Evolutionary conservation across 1,140 invertebrate species (phyloP), one percentile per base, ranked within the genome.

Genomic region (Drosophila elegans): DNA sequence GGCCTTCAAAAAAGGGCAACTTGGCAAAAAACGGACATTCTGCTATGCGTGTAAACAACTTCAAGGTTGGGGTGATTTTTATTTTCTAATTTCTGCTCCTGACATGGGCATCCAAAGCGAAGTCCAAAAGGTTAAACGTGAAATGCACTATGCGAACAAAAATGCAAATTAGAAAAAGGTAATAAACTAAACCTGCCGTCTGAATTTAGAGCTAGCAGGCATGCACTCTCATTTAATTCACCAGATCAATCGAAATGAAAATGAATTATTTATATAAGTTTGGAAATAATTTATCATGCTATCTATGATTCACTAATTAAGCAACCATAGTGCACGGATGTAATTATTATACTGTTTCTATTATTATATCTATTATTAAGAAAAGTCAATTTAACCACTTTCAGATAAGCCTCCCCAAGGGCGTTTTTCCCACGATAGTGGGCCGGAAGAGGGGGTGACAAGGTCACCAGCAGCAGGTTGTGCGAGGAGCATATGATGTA

Each of bases 1-100:
- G 32, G 25, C n/a, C 11, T 60, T 72, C 27, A 32, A 59, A 73
- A 73, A 73, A 73, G 67, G 66, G 67, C 66, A 73, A 44, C 16
- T 42, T 60, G 38, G 53, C 21, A 59, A 5, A 44, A 41, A 41
- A 29, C 45, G 66, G 45, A 71, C 45, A 42, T 72, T 36, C 21
- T 25, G 45, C 36, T 59, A n/a, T 59, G 66, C 67, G 67, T 59
- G 68, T 44, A 45, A 45, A 49, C 51, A 38, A 51, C 66, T 51
- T 72, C 69, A 72, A 72, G 68, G 68, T 25, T 39, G 53, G 16
- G 16, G 29, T 51, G 44, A 4, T 21, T 71, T 59, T 59, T 38
- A 21, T 41, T 69, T 71, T 45, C 25, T 25, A 49, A 57, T 48
- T 57, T 42, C 21, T 56, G 45, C 29, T 44, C 53, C 27, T 32